Base-by-base conservation (phyloP, 2,797 vertebrate genomes). In the Eidolon dupreanum region DNA sequence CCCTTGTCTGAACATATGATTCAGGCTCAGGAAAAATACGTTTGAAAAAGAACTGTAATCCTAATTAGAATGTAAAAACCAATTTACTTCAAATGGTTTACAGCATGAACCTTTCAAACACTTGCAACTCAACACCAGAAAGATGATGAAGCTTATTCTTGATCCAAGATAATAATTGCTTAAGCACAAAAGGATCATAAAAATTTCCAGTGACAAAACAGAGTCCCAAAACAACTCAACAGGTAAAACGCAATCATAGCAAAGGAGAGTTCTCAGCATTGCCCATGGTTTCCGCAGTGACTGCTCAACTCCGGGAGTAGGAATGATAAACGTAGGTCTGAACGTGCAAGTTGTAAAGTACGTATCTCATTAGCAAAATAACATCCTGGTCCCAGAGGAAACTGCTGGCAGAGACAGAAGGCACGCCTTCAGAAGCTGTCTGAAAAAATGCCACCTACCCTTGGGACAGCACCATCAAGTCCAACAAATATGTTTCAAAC, bases 151-250 rank as follows among this genome's bases (percentile, higher is more conserved):
- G 24, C 19, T 31, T 66, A 71, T 55, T 81, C 59, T 87, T 88
- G 22, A 71, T 96, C 66, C 74, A 96, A 71, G 95, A 91, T 73
- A 63, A 53, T 63, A 78, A 95, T 5, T 94, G 81, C 41, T 94
- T 79, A 94, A 93, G 49, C 26, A 86, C 6, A 65, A 71, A 93
- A 28, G 53, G 70, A 85, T 83, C 83, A 81, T 88, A 90, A 94
- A 97, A 90, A 92, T 82, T 82, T 88, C 81, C 71, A 65, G 71
- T 74, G 38, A 96, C 90, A 90, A 75, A 86, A 93, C 17, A 43
- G 16, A 92, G 51, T 66, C 53, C 71, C 4, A 0, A 75, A 81
- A 86, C 19, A 61, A 57, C 46, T n/a, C 38, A 31, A 61, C 5
- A 36, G 66, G 51, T 38, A 51, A 77, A 93, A 65, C 20, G n/a